Evolutionary conservation across 2,797 vertebrate species (phyloP), one percentile per base, ranked within the genome.

Genomic region (Chaetodon trifasciatus): DNA sequence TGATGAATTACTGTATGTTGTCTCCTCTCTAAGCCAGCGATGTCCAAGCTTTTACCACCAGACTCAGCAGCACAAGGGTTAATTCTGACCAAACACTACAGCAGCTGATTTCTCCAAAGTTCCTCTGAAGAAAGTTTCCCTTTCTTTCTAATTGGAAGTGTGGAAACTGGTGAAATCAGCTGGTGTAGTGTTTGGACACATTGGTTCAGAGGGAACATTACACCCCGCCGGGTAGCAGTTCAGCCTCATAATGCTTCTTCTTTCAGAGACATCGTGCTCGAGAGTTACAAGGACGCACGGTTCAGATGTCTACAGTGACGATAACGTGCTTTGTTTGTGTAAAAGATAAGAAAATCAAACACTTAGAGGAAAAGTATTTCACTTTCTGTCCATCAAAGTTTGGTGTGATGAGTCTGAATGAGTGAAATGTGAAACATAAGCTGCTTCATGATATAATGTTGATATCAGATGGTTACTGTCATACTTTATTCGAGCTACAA

Each of bases 1-100:
- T 67, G 72, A 74, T 77, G 76, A 79, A 80, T 78, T 72, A 75
- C 39, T 73, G 65, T 21, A 53, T 42, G 78, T 78, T 70, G 56
- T 84, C 66, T 65, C 55, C 21, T 46, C 72, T 52, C 40, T 28
- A 5, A 78, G 55, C 47, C 39, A 1, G 6, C 1, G 60, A 78
- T n/a, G 74, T 70, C n/a, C 19, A 24, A 10, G 56, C 46, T 6
- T 10, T 37, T 9, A 42, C 15, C 6, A 58, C 8, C 24, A 65
- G 42, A 73, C 40, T 62, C 61, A 24, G 62, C 11, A 40, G 23
- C 28, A 32, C 28, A 4, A 19, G 42, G n/a, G 10, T 73, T 66
- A 6, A 39, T 55, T 80, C 40, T 42, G 10, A 21, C 0, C 35
- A 28, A 55, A 74, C 21, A 12, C 16, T 5, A 47, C 46, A 47